These are phyloP conservation scores for Dusona sp. DNA, from an alignment of 2,888 invertebrate species.

Conservation along the genomic window DNA sequence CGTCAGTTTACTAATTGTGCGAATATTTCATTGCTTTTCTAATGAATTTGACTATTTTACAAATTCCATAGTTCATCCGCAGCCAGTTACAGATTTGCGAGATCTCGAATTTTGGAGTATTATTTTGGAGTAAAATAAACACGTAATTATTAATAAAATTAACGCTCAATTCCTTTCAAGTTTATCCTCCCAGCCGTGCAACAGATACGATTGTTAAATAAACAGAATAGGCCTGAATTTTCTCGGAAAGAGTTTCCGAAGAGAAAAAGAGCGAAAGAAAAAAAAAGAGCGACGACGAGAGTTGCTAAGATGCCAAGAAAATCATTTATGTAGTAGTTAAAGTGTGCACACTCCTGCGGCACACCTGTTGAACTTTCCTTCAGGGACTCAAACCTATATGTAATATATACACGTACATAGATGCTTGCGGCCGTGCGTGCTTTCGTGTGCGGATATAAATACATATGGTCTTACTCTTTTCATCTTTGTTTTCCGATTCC, in stretches of 20 bases:
- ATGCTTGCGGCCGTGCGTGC: background rate
- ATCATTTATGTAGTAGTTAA: slow-evolving; percentile 34
- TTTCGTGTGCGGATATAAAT: background rate
- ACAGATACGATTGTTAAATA: background rate
- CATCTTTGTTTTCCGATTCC: slow-evolving; percentile 58
- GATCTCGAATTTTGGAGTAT: too few relatives aligned
- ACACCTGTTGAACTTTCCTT: slow-evolving; percentile 83
- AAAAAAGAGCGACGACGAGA: slow-evolving; percentile 27
- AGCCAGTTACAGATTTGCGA: too few relatives aligned
- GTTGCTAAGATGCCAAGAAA: slow-evolving; percentile 57
- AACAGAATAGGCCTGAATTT: background rate
- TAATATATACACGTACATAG: background rate
- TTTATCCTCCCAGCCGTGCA: background rate
- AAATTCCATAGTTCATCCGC: too few relatives aligned
- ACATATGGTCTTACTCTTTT: slow-evolving; percentile 42
- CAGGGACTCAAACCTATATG: slow-evolving; percentile 73
- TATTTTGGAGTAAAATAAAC: too few relatives aligned
- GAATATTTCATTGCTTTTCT: background rate
- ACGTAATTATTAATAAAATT: too few relatives aligned
- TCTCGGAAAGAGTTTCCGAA: background rate
- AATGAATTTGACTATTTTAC: background rate
- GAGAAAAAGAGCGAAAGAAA: background rate
- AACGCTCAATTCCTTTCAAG: too few relatives aligned
- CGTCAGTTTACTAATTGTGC: background rate
- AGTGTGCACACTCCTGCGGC: slow-evolving; percentile 69